Conservation (phyloP, 2,797 vertebrate species). For the Anguilla obscura region DNA sequence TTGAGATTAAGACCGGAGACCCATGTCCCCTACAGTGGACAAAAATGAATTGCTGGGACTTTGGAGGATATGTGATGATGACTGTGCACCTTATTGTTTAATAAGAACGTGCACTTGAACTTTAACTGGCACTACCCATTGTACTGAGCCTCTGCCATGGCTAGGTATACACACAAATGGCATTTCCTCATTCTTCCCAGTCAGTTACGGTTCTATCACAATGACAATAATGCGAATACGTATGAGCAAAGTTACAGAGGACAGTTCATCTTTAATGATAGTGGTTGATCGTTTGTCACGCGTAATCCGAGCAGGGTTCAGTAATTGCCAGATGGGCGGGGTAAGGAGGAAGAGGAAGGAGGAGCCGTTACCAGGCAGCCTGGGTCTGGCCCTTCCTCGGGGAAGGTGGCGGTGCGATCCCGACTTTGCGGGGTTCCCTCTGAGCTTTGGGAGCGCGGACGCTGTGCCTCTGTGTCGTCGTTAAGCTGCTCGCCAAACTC, state of each 20-base stretch:
- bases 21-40: no score
- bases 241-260: not conserved
- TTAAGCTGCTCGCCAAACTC: conserved; percentile 93
- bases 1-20: no score
- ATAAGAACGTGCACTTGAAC: not conserved
- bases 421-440: conserved; percentile 73
- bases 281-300: no score
- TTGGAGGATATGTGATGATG: no score
- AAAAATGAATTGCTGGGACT: no score
- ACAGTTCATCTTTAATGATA: not conserved
- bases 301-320: not conserved
- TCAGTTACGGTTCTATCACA: not conserved
- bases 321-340: not conserved
- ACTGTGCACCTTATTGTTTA: not conserved
- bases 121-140: not conserved
- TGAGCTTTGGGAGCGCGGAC: conserved; percentile 75
- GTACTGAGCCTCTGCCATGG: not conserved
- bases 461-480: conserved; percentile 85
- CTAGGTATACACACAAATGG: not conserved
- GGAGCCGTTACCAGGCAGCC: conserved; percentile 86
- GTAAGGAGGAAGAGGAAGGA: conserved; percentile 11
- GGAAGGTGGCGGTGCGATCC: conserved; percentile 66
- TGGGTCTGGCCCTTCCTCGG: conserved; percentile 84
- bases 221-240: not conserved
- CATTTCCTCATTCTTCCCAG: not conserved